Percentiles rank a stretch among this genome's conserved stretches.
Conservation (phyloP, 2,113 vertebrate species). For the Sapajus apella region DNA sequence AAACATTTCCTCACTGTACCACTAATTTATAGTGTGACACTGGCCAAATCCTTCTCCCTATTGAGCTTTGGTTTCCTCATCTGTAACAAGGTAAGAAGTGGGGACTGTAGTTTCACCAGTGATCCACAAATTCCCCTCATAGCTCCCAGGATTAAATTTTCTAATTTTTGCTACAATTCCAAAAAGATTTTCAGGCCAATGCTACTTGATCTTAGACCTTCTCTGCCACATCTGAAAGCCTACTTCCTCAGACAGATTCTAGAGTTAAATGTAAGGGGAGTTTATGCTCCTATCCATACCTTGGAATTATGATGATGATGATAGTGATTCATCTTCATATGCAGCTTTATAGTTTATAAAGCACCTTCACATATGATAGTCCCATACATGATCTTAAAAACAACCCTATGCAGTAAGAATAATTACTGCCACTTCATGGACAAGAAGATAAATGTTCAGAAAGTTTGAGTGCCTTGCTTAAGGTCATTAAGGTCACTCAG, state of each 20-base stretch:
- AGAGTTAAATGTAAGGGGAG: not conserved
- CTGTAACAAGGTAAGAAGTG: not conserved
- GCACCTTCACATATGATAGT: not conserved
- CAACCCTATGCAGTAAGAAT: not conserved
- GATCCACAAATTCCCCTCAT: not conserved
- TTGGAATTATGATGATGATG: not conserved
- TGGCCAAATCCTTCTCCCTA: not conserved
- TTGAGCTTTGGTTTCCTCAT: not conserved
- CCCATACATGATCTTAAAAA: not conserved
- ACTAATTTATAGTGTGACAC: not conserved
- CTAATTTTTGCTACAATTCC: not conserved
- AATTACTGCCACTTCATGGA: not conserved
- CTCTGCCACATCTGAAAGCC: not conserved
- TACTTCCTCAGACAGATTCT: not conserved
- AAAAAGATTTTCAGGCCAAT: not conserved
- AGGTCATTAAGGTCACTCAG: not conserved
- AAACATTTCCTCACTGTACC: not conserved
- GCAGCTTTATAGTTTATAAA: not conserved
- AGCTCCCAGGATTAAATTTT: not conserved
- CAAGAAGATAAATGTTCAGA: not conserved
- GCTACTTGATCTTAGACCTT: not conserved
- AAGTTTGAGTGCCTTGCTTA: not conserved
- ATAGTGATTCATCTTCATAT: not conserved
- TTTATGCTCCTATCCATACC: not conserved
- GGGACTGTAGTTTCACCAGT: not conserved